A percentile compares a stretch with the other conserved stretches of the same genome.
Evolutionary conservation across 2,888 invertebrate genomes (phyloP).

Genomic region (Thecocarcelia acutangulata): DNA sequence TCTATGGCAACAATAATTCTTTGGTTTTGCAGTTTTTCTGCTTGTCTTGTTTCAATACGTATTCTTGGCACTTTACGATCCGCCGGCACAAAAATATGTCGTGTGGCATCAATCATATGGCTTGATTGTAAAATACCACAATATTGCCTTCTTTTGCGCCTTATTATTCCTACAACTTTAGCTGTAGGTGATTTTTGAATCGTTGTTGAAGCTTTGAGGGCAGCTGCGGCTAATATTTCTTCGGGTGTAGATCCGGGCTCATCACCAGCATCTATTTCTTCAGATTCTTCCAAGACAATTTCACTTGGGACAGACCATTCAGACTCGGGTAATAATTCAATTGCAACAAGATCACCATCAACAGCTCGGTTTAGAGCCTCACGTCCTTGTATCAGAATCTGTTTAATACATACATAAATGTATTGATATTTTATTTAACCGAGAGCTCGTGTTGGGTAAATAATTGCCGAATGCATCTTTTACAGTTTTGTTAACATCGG

Average conservation of each 20-base stretch:
- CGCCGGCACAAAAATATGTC: slow-evolving; percentile 96
- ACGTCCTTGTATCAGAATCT: slow-evolving; percentile 93
- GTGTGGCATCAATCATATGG: slow-evolving; percentile 85
- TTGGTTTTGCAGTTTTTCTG: slow-evolving; percentile 89
- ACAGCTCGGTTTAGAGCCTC: slow-evolving; percentile 94
- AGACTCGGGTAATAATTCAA: slow-evolving; percentile 92
- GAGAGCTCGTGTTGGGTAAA: too few species aligned
- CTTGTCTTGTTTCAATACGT: slow-evolving; percentile 96
- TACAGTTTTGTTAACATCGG: too few species aligned
- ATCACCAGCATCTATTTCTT: slow-evolving; percentile 86
- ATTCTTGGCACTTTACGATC: slow-evolving; percentile 97
- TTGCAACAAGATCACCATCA: slow-evolving; percentile 95
- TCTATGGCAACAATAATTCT: slow-evolving; percentile 97
- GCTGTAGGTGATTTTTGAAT: slow-evolving; percentile 86
- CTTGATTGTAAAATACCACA: slow-evolving; percentile 96
- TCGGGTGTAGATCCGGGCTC: slow-evolving; percentile 79
- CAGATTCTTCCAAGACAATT: slow-evolving; percentile 87
- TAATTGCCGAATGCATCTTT: too few species aligned
- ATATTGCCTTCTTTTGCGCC: slow-evolving; percentile 98
- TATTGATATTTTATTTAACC: too few species aligned
- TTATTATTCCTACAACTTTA: slow-evolving; percentile 94
- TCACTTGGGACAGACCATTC: slow-evolving; percentile 96
- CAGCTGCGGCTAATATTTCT: slow-evolving; percentile 82
- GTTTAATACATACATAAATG: slow-evolving; percentile 43
- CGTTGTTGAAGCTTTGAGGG: slow-evolving; percentile 75